Conservation (phyloP, 2,113 vertebrate genomes). For the Telmatochromis brichardi region DNA sequence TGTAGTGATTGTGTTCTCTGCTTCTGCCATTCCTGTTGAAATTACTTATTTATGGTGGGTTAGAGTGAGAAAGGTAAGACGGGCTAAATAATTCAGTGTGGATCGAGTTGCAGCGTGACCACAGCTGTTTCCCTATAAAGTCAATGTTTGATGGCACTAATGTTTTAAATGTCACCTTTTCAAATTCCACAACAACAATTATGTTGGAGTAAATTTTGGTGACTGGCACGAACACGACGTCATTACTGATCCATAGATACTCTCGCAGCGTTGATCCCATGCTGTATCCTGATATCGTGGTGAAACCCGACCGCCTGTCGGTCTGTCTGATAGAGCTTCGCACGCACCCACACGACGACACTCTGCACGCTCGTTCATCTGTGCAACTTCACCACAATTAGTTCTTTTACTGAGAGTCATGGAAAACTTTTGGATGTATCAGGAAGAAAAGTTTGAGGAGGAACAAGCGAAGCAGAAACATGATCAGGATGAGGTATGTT, state of each 20-base stretch:
- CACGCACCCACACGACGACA: not conserved
- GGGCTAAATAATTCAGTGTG: constrained; percentile 53
- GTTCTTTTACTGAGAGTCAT: constrained; percentile 50
- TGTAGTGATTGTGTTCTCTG: not conserved
- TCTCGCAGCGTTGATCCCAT: not conserved
- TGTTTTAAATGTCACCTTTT: not conserved
- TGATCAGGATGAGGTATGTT: constrained; percentile 59
- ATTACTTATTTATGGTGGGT: constrained; percentile 36
- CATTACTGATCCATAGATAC: not conserved
- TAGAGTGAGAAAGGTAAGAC: not conserved
- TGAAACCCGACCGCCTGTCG: constrained; percentile 32
- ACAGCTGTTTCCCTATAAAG: not conserved
- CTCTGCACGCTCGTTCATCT: not conserved
- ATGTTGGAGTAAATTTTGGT: not conserved
- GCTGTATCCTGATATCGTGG: constrained; percentile 21
- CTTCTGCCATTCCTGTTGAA: not conserved
- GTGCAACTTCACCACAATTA: not conserved
- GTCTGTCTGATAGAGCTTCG: not conserved
- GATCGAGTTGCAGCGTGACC: constrained; percentile 12
- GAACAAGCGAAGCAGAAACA: constrained; percentile 13
- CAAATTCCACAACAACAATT: not conserved
- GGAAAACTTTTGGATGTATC: constrained; percentile 95
- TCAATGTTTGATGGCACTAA: not conserved
- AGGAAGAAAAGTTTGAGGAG: constrained; percentile 70
- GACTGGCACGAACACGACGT: not conserved